These are phyloP conservation scores for Anableps anableps DNA, from an alignment of 2,797 vertebrate genomes.

Conservation along the genomic window DNA sequence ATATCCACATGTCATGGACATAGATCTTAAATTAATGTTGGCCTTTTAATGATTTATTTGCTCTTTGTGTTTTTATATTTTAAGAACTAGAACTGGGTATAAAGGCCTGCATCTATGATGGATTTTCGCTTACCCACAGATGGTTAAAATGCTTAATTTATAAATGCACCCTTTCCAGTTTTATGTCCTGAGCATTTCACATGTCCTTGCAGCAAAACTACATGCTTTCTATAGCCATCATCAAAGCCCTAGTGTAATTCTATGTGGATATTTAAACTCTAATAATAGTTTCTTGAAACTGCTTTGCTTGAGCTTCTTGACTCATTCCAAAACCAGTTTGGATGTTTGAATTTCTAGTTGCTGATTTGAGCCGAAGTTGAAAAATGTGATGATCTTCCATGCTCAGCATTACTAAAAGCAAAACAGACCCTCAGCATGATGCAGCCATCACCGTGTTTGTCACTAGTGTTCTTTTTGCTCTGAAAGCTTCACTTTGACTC, in stretches of 20 bases:
- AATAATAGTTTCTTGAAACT: not conserved
- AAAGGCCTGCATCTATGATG: not conserved
- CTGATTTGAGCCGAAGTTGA: not conserved
- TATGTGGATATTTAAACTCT: not conserved
- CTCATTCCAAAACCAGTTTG: not conserved
- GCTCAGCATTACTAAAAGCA: not conserved
- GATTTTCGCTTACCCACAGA: not conserved
- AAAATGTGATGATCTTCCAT: not conserved
- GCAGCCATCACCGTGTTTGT: not conserved
- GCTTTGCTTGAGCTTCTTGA: not conserved
- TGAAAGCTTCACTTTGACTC: no score
- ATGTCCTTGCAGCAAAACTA: not conserved
- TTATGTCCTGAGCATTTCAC: not conserved
- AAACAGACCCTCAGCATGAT: not conserved
- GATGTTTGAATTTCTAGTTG: not conserved
- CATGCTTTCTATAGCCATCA: not conserved
- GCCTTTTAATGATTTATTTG: not conserved
- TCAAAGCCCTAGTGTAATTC: not conserved
- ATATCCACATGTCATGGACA: not conserved
- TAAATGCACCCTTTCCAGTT: not conserved
- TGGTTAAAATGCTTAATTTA: not conserved
- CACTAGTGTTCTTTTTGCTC: no score
- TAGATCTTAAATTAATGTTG: not conserved
- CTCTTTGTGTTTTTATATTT: not conserved
- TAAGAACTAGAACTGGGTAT: not conserved